Evolutionary conservation across 2,113 vertebrate genomes (phyloP).

Genomic region (Albula glossodonta): DNA sequence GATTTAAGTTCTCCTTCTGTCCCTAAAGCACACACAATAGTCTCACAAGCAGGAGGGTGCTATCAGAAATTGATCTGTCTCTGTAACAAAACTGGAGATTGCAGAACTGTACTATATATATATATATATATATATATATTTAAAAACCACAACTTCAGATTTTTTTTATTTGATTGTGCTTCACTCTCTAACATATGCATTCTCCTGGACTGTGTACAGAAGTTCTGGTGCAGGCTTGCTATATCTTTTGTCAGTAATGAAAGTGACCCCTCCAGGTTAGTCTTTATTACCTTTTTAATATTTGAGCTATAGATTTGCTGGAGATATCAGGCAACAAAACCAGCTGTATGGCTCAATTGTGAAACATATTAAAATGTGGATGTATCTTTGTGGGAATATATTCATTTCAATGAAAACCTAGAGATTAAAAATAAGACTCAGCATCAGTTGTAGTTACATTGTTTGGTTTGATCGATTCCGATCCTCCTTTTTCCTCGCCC

Average conservation of each 20-base stretch:
- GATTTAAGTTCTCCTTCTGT: background rate
- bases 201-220: slow-evolving; percentile 12
- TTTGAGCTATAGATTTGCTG: slow-evolving; percentile 43
- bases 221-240: background rate
- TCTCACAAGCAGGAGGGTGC: background rate
- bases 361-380: slow-evolving; percentile 28
- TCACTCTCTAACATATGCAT: background rate
- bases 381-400: slow-evolving; percentile 34
- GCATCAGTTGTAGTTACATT: background rate
- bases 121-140: no score
- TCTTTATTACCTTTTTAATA: slow-evolving; percentile 55
- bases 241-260: slow-evolving; percentile 35
- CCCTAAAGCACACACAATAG: background rate
- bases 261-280: slow-evolving; percentile 46
- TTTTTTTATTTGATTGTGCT: background rate
- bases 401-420: slow-evolving; percentile 33
- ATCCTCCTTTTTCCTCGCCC: background rate
- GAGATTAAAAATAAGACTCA: slow-evolving; percentile 14
- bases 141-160: background rate
- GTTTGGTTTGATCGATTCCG: slow-evolving; percentile 1
- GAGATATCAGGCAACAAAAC: slow-evolving; percentile 22
- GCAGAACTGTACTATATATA: no score
- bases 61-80: background rate
- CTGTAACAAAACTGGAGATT: background rate
- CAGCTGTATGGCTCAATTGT: slow-evolving; percentile 12